Evolutionary conservation across 1,140 invertebrate genomes (phyloP).

Genomic region (Ditylenchus dipsaci): DNA sequence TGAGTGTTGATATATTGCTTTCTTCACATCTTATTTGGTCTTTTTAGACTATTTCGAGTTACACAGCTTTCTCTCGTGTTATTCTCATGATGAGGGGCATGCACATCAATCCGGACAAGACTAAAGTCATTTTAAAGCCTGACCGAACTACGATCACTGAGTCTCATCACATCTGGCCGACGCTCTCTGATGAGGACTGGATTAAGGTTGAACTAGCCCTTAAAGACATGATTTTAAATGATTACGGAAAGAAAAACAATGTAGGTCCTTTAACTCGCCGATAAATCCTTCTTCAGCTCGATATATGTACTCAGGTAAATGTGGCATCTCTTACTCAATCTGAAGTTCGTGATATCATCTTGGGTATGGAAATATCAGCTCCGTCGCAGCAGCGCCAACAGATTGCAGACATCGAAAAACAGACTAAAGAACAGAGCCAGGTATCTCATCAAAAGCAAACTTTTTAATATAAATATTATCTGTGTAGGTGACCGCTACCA

Average conservation of each 20-base stretch:
- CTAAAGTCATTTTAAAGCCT: conserved; percentile 94
- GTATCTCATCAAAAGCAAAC: conserved; percentile 4
- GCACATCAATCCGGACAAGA: conserved; percentile 97
- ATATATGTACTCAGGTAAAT: conserved; percentile 62
- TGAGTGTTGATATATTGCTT: conserved; percentile 45
- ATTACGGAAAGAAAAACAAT: conserved; percentile 99
- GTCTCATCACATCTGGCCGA: conserved; percentile 98
- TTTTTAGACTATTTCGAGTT: conserved; percentile 50
- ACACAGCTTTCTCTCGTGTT: conserved; percentile 83
- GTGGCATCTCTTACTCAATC: conserved; percentile 96
- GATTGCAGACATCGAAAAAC: conserved; percentile 99
- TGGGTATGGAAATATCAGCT: conserved; percentile 99
- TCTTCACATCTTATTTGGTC: conserved; percentile 20
- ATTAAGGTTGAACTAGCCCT: conserved; percentile 96
- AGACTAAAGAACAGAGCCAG: conserved; percentile 95
- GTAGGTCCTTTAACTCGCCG: conserved; percentile 62
- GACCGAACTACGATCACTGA: conserved; percentile 98
- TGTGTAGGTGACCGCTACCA: conserved; percentile 71
- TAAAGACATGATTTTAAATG: conserved; percentile 94
- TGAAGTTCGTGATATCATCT: conserved; percentile 96
- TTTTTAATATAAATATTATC: conserved; percentile 58
- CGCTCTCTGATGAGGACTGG: conserved; percentile 94
- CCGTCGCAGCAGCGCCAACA: conserved; percentile 96
- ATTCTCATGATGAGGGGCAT: conserved; percentile 92
- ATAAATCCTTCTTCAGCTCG: no score